These are phyloP conservation scores for Eidolon helvum DNA, from an alignment of 2,113 vertebrate species.

Conservation along the genomic window DNA sequence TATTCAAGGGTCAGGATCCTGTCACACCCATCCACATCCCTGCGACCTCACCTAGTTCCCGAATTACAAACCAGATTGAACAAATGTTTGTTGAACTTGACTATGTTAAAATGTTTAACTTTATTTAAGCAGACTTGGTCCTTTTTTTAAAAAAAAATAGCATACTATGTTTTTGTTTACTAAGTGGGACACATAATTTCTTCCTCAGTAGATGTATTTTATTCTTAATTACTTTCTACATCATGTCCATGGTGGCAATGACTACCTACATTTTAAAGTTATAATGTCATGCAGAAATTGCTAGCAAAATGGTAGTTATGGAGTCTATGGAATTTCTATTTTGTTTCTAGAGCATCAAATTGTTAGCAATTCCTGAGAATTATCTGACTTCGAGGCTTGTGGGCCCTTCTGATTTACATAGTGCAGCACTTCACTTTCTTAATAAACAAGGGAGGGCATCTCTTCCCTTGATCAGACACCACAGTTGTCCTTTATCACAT, in stretches of 20 bases:
- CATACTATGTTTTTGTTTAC: not conserved
- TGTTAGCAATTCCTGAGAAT: not conserved
- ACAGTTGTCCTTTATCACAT: not conserved
- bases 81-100: conserved; percentile 29
- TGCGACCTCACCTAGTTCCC: not conserved
- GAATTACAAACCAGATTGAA: not conserved
- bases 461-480: not conserved
- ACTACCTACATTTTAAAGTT: not conserved
- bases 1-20: not conserved
- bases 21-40: not conserved
- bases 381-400: not conserved
- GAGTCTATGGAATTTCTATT: not conserved
- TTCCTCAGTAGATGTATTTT: not conserved
- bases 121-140: not conserved
- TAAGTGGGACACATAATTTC: not conserved
- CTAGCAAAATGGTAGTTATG: not conserved
- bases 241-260: not conserved
- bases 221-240: not conserved
- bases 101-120: not conserved
- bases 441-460: not conserved
- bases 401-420: not conserved
- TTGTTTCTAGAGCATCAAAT: not conserved
- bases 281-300: not conserved
- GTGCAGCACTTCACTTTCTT: not conserved
- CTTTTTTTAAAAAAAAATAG: not conserved